Evolutionary conservation across 2,797 vertebrate species (phyloP).

Genomic region (Borostomias antarcticus): DNA sequence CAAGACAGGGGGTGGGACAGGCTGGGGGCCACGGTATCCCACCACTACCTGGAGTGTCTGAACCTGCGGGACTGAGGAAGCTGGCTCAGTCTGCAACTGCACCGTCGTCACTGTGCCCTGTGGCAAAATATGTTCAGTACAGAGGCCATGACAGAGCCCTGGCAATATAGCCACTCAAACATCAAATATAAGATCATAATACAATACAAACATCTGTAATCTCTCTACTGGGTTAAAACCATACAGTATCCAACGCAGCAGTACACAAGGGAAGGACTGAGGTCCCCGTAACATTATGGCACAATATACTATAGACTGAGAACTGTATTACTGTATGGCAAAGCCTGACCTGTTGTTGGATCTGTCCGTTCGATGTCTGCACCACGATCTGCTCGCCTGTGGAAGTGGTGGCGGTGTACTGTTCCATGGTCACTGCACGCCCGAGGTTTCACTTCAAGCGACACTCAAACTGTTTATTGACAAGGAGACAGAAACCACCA

Average conservation of each 20-base stretch:
- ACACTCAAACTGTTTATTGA: not conserved
- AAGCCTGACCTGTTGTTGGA: slow-evolving; percentile 80
- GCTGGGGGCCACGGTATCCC: slow-evolving; percentile 22
- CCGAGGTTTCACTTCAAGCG: not conserved
- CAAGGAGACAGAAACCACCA: not conserved
- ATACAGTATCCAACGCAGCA: too few species aligned
- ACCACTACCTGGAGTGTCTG: slow-evolving; percentile 89
- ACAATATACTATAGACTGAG: not conserved
- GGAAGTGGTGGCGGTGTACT: slow-evolving; percentile 79
- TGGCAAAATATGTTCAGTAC: not conserved
- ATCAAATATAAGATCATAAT: not conserved
- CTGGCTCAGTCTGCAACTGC: slow-evolving; percentile 85
- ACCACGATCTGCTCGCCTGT: slow-evolving; percentile 85
- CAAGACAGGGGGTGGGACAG: not conserved
- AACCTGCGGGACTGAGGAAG: slow-evolving; percentile 85
- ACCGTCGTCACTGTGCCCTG: slow-evolving; percentile 86
- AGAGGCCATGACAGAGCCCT: slow-evolving; percentile 63
- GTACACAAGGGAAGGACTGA: not conserved
- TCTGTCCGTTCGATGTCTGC: slow-evolving; percentile 76
- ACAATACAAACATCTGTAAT: not conserved
- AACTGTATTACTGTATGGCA: not conserved
- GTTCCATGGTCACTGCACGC: slow-evolving; percentile 72
- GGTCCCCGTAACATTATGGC: not conserved
- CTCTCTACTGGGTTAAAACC: too few species aligned
- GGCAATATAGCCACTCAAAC: slow-evolving; percentile 11